phyloP scores from a whole-genome alignment of 30 jellyfish, hydroid and myxozoan genomes.

The Mastigias papua region DNA sequence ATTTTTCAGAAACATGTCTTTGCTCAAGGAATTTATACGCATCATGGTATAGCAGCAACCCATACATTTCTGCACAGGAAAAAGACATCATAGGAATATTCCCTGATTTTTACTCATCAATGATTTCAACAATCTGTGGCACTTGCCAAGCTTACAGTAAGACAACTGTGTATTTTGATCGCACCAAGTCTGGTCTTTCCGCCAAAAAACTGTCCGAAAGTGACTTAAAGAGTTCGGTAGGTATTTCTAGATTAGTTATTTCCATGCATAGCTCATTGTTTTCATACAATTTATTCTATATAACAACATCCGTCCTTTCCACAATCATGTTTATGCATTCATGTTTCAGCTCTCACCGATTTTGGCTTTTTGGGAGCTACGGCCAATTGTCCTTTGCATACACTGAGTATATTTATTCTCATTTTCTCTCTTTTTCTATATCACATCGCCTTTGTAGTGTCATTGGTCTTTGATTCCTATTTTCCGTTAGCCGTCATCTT shows the following conservation, averaged over 20 bases:
- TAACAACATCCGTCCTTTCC: too few relatives aligned
- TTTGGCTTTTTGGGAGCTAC: too few relatives aligned
- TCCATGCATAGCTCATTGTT: too few relatives aligned
- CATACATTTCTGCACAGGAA: constrained; percentile 44
- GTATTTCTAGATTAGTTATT: not conserved
- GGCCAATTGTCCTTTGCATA: too few relatives aligned
- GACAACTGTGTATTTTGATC: constrained; percentile 48
- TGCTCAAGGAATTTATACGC: constrained; percentile 64
- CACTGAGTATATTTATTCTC: not conserved
- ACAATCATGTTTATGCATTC: too few relatives aligned
- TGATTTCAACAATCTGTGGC: constrained; percentile 70
- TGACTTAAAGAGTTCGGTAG: constrained; percentile 45
- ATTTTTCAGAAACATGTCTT: constrained; percentile 74
- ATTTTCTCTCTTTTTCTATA: not conserved
- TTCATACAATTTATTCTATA: too few relatives aligned
- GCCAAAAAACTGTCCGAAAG: constrained; percentile 34
- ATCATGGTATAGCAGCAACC: constrained; percentile 67
- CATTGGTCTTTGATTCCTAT: too few relatives aligned
- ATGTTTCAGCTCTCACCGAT: too few relatives aligned
- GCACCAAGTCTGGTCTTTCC: constrained; percentile 68
- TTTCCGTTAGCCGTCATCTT: too few relatives aligned
- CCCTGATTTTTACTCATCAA: constrained; percentile 49
- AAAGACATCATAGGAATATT: constrained; percentile 55
- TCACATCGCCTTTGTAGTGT: too few relatives aligned
- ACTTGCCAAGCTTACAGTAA: constrained; percentile 46